A percentile compares a stretch with the other conserved stretches of the same genome.
phyloP scores from a whole-genome alignment of 1,140 invertebrate species.

The Calliopsis andreniformis region DNA sequence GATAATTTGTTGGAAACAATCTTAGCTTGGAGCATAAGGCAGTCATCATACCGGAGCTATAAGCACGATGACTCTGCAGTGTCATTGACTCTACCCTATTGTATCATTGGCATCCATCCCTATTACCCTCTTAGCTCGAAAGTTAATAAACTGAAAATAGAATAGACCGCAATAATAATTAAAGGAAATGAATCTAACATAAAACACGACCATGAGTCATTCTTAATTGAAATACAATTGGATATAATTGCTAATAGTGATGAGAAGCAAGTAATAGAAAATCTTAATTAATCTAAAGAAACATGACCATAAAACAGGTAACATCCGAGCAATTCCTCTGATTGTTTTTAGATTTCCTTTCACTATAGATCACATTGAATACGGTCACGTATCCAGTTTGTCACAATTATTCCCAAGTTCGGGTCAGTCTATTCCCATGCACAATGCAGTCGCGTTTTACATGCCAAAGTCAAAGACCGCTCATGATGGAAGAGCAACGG shows the following conservation, averaged over 20 bases:
- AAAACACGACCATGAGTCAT: too few species aligned
- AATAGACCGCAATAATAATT: not conserved
- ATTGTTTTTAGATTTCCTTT: too few species aligned
- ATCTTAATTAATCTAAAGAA: too few species aligned
- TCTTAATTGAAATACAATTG: too few species aligned
- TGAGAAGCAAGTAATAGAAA: too few species aligned
- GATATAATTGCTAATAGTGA: too few species aligned
- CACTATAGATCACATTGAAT: not conserved
- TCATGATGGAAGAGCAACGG: constrained; percentile 62
- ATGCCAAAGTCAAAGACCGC: constrained; percentile 53
- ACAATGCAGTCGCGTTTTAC: constrained; percentile 21
- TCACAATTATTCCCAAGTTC: constrained; percentile 35
- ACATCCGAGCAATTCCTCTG: too few species aligned
- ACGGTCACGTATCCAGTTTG: constrained; percentile 7
- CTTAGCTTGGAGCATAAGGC: constrained; percentile 3
- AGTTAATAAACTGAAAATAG: not conserved
- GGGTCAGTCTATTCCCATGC: not conserved
- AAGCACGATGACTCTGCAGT: constrained; percentile 39
- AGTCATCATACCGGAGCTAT: constrained; percentile 40
- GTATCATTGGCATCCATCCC: too few species aligned
- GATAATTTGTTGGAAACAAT: constrained; percentile 60
- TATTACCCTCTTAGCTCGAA: not conserved
- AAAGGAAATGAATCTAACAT: too few species aligned
- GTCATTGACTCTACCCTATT: constrained; percentile 36
- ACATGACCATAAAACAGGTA: too few species aligned